Evolutionary conservation across 2,888 invertebrate genomes (phyloP).

Genomic region (Melanargia galathea): DNA sequence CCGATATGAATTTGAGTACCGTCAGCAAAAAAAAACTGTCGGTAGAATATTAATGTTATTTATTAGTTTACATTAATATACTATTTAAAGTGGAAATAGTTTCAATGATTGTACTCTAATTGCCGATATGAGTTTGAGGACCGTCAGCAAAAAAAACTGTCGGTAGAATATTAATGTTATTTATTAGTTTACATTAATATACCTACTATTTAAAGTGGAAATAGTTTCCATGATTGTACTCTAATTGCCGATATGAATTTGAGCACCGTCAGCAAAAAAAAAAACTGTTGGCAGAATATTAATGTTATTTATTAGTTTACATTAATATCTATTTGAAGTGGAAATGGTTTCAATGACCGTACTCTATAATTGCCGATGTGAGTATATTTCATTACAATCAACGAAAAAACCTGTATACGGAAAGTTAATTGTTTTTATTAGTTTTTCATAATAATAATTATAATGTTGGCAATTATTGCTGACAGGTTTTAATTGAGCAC

Average conservation of each 20-base stretch:
- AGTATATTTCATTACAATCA: conserved; percentile 26
- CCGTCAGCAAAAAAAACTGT: conserved; percentile 26
- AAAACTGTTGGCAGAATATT: conserved; percentile 5
- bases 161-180: conserved; percentile 3
- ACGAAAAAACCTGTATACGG: conserved; percentile 20
- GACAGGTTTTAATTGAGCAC: conserved; percentile 23
- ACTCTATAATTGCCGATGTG: no score
- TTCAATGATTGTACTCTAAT: neutral
- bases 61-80: neutral
- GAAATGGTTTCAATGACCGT: neutral
- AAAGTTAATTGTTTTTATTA: conserved; percentile 6
- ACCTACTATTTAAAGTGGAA: conserved; percentile 7
- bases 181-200: conserved; percentile 9
- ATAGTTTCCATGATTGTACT: neutral
- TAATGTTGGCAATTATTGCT: conserved; percentile 27
- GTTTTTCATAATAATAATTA: conserved; percentile 1
- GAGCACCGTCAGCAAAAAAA: conserved; percentile 26
- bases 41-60: conserved; percentile 2
- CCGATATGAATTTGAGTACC: conserved; percentile 26
- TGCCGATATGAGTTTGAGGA: no score
- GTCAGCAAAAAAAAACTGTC: conserved; percentile 20
- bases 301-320: neutral
- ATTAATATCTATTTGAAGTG: neutral
- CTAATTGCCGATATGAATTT: conserved; percentile 32
- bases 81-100: conserved; percentile 2